Conservation (phyloP, 1,140 invertebrate species). For the Pogonognathellus flavescens region DNA sequence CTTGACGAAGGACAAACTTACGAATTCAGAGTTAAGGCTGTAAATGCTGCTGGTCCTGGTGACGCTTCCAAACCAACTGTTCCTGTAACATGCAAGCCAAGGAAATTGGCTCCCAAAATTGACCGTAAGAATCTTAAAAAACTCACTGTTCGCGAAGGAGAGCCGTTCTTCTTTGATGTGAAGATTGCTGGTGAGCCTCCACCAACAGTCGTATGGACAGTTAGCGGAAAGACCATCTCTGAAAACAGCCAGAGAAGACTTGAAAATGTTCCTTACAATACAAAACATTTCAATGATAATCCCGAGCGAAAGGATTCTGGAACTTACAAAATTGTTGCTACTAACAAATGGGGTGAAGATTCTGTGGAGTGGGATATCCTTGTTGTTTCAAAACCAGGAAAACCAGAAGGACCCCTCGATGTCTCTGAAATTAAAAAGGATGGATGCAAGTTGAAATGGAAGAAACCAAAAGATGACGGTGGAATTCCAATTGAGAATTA, state of each 20-base stretch:
- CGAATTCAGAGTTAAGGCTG: conserved; percentile 87
- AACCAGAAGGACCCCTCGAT: conserved; percentile 94
- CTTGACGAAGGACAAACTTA: conserved; percentile 89
- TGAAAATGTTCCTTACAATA: conserved; percentile 88
- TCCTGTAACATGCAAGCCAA: conserved; percentile 84
- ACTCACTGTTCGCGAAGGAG: conserved; percentile 84
- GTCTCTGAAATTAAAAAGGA: conserved; percentile 96
- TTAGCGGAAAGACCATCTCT: conserved; percentile 76
- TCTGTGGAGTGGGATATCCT: conserved; percentile 91
- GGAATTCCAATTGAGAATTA: conserved; percentile 95
- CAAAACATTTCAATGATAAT: conserved; percentile 86
- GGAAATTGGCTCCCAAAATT: conserved; percentile 94
- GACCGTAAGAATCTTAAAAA: conserved; percentile 84
- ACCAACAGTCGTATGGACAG: conserved; percentile 83
- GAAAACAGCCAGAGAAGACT: conserved; percentile 76
- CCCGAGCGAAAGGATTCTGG: conserved; percentile 88
- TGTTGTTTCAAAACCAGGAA: conserved; percentile 83
- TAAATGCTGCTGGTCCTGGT: conserved; percentile 80
- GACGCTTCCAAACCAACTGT: conserved; percentile 82
- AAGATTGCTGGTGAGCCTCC: conserved; percentile 92
- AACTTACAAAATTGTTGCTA: conserved; percentile 86
- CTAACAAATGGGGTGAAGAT: conserved; percentile 89
- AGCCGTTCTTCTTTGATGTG: conserved; percentile 87
- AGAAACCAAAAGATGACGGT: conserved; percentile 97
- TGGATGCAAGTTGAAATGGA: conserved; percentile 96